Evolutionary conservation across 2,797 vertebrate genomes (phyloP), one percentile per base, ranked within the genome.

Genomic region (Chromobotia macracanthus): DNA sequence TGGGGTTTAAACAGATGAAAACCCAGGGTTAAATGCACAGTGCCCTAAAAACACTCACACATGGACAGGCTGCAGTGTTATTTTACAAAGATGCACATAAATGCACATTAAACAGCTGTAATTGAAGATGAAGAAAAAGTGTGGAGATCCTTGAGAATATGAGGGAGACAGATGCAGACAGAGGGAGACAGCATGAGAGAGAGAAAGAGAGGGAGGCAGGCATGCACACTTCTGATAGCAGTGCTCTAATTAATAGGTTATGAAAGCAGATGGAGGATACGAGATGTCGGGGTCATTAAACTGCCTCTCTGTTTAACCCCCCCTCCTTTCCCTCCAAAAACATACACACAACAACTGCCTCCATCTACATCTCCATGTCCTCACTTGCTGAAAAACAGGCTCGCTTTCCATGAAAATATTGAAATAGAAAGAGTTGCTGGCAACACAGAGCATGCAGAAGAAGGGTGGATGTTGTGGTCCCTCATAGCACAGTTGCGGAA

Each of bases 221-320:
- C 25, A 51, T 53, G 56, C 72, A 84, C 77, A 79, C 71, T 82
- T 63, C 81, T 64, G 84, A 90, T 88, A 88, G 86, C 82, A 74
- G 83, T 3, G 72, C 86, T 87, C 78, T 89, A 89, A 90, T 92
- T 90, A 90, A 90, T 88, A 90, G 89, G 84, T 89, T 88, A 87
- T 86, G 87, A 89, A 90, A 88, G 86, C 89, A 90, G 88, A 90
- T 84, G 86, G 85, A 89, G 79, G 80, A 65, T 80, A 85, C 78
- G 86, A 77, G 84, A 87, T 87, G 86, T 85, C 85, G 74, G 82
- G 72, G 82, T 84, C 84, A 85, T 85, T 85, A 84, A 87, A 85
- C 80, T 82, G 80, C 82, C 82, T 83, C 83, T 79, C 85, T 84
- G 72, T 84, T 86, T 83, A 82, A 81, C 64, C 82, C 82, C 84